These are phyloP conservation scores for Lissocephala sabroskyi DNA, from an alignment of 2,888 invertebrate genomes.

Conservation along the genomic window DNA sequence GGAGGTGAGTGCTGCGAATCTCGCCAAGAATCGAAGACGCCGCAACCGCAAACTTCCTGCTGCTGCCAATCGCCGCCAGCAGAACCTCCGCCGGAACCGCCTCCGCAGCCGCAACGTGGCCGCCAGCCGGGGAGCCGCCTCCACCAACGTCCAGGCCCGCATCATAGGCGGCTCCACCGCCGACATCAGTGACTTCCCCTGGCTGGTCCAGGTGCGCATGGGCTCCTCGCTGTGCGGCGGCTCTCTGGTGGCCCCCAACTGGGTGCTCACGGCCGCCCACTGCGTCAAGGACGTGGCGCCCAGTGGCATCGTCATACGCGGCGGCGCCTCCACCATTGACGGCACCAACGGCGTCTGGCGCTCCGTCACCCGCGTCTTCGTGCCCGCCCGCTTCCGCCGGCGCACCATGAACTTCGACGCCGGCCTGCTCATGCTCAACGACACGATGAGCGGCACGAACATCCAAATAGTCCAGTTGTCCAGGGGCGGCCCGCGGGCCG, in stretches of 20 bases:
- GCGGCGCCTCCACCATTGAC: conserved; percentile 28
- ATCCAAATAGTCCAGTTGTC: conserved; percentile 30
- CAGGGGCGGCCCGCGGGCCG: conserved; percentile 6
- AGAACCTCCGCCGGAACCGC: no score
- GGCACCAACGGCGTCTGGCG: conserved; percentile 27
- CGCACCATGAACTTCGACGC: conserved; percentile 37
- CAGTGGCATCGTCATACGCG: conserved; percentile 28
- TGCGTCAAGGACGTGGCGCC: conserved; percentile 23
- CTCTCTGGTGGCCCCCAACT: conserved; percentile 20
- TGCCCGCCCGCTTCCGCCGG: conserved; percentile 15
- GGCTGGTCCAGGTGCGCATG: conserved; percentile 26
- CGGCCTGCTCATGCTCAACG: conserved; percentile 31
- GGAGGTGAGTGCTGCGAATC: no score
- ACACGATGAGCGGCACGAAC: conserved; percentile 31
- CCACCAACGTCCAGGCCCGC: neutral
- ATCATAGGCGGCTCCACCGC: conserved; percentile 11
- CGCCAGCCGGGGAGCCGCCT: neutral
- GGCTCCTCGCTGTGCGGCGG: conserved; percentile 45
- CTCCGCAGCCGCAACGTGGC: neutral
- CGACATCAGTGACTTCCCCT: conserved; percentile 16
- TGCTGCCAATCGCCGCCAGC: no score
- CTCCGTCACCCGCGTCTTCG: conserved; percentile 6
- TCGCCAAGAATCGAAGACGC: no score
- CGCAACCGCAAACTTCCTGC: no score
- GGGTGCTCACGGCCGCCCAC: conserved; percentile 54